A percentile compares a stretch with the other conserved stretches of the same genome.
phyloP scores from a whole-genome alignment of 2,888 invertebrate genomes.

The Nemoura dubitans region DNA sequence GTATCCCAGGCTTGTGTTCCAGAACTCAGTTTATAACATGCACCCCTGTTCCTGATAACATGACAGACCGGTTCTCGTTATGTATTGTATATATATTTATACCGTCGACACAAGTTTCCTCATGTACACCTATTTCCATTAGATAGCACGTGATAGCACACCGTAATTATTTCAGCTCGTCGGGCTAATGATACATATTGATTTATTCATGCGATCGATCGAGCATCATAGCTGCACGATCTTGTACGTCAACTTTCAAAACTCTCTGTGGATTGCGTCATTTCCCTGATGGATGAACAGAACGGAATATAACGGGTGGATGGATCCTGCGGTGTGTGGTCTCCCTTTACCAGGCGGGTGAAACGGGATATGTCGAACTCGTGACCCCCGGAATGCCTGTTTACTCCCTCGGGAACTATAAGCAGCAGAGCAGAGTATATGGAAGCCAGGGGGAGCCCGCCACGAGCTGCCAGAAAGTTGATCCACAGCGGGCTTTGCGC shows the following conservation, averaged over 20 bases:
- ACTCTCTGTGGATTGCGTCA: background rate
- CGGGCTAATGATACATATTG: background rate
- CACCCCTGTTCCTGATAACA: background rate
- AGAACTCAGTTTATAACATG: background rate
- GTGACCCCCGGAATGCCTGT: slow-evolving; percentile 31
- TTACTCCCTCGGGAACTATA: background rate
- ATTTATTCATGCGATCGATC: background rate
- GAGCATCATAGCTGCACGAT: background rate
- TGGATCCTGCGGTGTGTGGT: background rate
- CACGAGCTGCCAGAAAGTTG: background rate
- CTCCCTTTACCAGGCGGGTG: background rate
- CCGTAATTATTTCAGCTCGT: background rate
- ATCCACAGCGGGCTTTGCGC: background rate
- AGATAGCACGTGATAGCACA: background rate
- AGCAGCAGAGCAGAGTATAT: slow-evolving; percentile 5
- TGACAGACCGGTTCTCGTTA: background rate
- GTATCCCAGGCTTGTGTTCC: too few relatives aligned
- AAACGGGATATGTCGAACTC: slow-evolving; percentile 27
- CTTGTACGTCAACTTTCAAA: background rate
- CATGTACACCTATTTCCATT: background rate
- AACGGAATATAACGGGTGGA: background rate
- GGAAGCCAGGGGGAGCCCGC: background rate
- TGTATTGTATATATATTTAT: too few relatives aligned
- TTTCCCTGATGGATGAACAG: background rate
- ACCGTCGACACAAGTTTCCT: background rate